Evolutionary conservation across 2,113 vertebrate genomes (phyloP).

Genomic region (Corvus moneduloides): DNA sequence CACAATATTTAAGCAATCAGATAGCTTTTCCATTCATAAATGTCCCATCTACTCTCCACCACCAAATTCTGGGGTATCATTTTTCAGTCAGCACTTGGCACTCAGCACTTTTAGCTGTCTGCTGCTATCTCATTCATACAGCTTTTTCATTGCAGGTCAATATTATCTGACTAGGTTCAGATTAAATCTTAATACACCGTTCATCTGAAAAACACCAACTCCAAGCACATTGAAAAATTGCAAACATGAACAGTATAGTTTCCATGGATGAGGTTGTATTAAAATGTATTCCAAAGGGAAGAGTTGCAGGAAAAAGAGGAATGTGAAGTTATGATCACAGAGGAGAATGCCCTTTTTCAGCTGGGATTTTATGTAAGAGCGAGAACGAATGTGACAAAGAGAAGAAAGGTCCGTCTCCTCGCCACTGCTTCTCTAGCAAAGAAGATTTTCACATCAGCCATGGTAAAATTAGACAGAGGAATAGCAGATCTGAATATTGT

Average conservation of each 20-base stretch:
- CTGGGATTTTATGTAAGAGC: not conserved
- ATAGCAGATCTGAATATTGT: constrained; percentile 1
- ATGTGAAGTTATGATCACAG: not conserved
- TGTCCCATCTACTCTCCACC: constrained; percentile 9
- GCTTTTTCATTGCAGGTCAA: constrained; percentile 54
- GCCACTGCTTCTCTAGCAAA: not conserved
- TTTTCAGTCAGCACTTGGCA: constrained; percentile 52
- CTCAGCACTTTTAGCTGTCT: constrained; percentile 39
- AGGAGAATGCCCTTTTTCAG: not conserved
- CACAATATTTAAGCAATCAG: constrained; percentile 18
- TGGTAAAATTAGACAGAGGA: constrained; percentile 23
- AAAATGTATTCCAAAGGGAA: constrained; percentile 9
- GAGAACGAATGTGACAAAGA: not conserved
- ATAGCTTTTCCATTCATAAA: constrained; percentile 26
- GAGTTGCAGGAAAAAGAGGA: not conserved
- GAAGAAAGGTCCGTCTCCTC: not conserved
- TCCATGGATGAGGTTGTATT: not conserved
- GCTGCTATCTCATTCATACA: constrained; percentile 46
- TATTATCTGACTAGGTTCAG: constrained; percentile 52
- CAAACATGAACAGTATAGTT: constrained; percentile 30
- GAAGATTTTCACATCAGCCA: not conserved
- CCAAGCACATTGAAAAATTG: constrained; percentile 30
- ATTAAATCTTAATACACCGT: constrained; percentile 50
- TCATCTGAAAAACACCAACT: constrained; percentile 34
- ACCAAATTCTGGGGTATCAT: constrained; percentile 43